Percentiles rank a stretch among this genome's conserved stretches.
Evolutionary conservation across 64 coral and sea anemone genomes (phyloP).

Genomic region (Dendronephthya gigantea): DNA sequence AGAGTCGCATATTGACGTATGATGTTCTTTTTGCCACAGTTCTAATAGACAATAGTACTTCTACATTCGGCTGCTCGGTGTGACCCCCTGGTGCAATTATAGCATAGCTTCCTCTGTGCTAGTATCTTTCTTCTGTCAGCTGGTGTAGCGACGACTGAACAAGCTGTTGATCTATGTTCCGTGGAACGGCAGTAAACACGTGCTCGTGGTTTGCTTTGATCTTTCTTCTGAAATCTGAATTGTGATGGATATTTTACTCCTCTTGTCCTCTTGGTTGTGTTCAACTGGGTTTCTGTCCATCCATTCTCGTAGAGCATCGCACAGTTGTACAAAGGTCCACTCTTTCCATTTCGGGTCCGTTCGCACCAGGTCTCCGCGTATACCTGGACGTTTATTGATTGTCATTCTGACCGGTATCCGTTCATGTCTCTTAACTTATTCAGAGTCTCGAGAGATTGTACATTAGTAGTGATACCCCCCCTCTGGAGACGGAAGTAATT

Average conservation of each 20-base stretch:
- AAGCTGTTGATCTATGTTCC: background rate
- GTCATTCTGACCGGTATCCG: background rate
- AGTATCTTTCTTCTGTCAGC: constrained; percentile 31
- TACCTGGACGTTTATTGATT: background rate
- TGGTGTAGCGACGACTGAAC: background rate
- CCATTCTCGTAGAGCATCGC: background rate
- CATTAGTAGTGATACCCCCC: no score
- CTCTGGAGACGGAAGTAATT: no score
- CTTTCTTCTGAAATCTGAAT: no score
- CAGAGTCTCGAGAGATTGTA: no score
- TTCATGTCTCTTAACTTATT: background rate
- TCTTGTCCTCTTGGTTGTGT: background rate
- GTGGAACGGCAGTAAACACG: background rate
- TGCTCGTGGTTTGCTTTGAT: background rate
- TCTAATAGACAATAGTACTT: background rate
- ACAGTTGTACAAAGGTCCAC: background rate
- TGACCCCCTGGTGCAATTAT: constrained; percentile 29
- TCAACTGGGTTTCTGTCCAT: background rate
- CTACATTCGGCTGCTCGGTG: constrained; percentile 25
- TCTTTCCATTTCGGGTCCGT: background rate
- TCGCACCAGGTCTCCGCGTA: background rate
- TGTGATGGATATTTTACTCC: background rate
- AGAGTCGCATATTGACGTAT: constrained; percentile 27
- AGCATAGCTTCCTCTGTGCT: constrained; percentile 30
- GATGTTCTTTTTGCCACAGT: background rate